These are phyloP conservation scores for Alloscopus bannaensis DNA, from an alignment of 2,888 invertebrate species.

Conservation along the genomic window DNA sequence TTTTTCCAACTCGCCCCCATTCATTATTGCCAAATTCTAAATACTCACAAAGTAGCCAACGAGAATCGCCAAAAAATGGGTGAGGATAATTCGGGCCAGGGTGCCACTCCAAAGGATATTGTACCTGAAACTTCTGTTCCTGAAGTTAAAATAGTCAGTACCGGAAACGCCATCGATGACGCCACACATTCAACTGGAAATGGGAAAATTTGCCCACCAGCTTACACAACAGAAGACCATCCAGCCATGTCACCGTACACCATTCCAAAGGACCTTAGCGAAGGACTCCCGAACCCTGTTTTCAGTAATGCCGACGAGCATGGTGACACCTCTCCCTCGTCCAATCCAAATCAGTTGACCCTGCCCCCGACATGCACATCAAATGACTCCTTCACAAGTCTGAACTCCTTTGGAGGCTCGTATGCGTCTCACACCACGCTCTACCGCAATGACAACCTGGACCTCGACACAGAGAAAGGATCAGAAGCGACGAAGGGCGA, in stretches of 20 bases:
- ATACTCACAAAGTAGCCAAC: no score
- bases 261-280: slow-evolving; percentile 39
- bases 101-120: no score
- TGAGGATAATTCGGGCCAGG: no score
- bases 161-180: no score
- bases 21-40: no score
- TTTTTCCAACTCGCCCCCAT: no score
- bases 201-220: no score
- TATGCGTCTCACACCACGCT: slow-evolving; percentile 39
- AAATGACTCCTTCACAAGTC: slow-evolving; percentile 53
- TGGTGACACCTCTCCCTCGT: neutral
- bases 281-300: slow-evolving; percentile 43
- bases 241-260: slow-evolving; percentile 4
- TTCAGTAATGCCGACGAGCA: slow-evolving; percentile 41
- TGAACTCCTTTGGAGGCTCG: slow-evolving; percentile 19
- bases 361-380: neutral
- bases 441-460: slow-evolving; percentile 26
- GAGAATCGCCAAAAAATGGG: no score
- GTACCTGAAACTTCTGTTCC: no score
- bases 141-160: no score
- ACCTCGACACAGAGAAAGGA: slow-evolving; percentile 49
- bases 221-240: no score
- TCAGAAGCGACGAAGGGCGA: slow-evolving; percentile 1
- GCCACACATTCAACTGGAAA: no score
- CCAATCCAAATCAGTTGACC: neutral